A percentile compares a stretch with the other conserved stretches of the same genome.
These are phyloP conservation scores for Cordilura impudica DNA, from an alignment of 2,888 invertebrate species.

Conservation along the genomic window DNA sequence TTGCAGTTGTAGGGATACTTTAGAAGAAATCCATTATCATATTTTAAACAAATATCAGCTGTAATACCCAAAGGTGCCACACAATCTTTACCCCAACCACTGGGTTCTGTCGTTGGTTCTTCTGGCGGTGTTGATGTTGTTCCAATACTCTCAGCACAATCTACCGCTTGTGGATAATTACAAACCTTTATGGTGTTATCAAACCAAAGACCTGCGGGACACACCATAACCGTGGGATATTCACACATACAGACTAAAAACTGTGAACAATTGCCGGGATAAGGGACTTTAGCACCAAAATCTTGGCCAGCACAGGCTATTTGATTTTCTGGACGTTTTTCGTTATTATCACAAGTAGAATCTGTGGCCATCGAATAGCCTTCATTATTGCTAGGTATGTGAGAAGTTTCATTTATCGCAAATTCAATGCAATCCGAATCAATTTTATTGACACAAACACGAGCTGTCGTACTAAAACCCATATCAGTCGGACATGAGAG, in stretches of 20 bases:
- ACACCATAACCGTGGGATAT: constrained; percentile 67
- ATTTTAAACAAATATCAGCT: constrained; percentile 19
- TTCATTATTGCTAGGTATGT: neutral
- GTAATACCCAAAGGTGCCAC: constrained; percentile 26
- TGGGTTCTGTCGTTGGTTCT: constrained; percentile 49
- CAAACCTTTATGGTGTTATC: constrained; percentile 66
- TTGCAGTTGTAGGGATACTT: constrained; percentile 68
- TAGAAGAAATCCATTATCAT: constrained; percentile 21
- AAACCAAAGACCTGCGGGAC: constrained; percentile 65
- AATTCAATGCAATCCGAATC: constrained; percentile 22
- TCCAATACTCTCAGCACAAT: constrained; percentile 43
- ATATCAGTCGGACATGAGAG: constrained; percentile 55
- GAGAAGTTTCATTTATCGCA: neutral
- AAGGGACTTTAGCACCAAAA: constrained; percentile 66
- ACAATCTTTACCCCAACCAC: constrained; percentile 18
- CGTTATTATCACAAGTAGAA: constrained; percentile 63
- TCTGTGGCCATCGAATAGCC: neutral
- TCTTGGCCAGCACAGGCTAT: constrained; percentile 63
- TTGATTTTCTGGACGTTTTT: constrained; percentile 64
- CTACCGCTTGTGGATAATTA: constrained; percentile 66
- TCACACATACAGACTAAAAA: constrained; percentile 70
- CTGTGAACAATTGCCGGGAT: constrained; percentile 69
- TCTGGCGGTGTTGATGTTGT: constrained; percentile 3
- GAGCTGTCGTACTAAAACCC: constrained; percentile 30
- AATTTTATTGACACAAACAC: constrained; percentile 37